phyloP scores from a whole-genome alignment of 2,888 invertebrate genomes.

The Ormyrus labotus region DNA sequence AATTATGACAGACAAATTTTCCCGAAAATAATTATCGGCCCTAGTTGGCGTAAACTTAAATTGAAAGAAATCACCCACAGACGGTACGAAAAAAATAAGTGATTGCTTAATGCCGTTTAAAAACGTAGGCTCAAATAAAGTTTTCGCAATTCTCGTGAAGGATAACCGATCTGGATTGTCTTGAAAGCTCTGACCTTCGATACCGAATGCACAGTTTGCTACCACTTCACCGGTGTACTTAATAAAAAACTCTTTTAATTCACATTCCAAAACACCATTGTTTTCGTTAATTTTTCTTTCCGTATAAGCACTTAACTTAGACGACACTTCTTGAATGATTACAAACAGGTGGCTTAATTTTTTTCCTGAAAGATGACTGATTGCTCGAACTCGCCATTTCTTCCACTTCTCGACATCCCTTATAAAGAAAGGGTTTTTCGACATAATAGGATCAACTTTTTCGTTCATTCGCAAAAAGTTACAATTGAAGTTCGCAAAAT shows the following conservation, averaged over 20 bases:
- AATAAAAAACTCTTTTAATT: constrained; percentile 61
- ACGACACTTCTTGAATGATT: neutral
- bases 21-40: constrained; percentile 62
- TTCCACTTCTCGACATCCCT: constrained; percentile 22
- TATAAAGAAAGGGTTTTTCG: constrained; percentile 45
- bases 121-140: constrained; percentile 60
- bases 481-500: constrained; percentile 33
- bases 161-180: constrained; percentile 47
- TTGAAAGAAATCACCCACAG: constrained; percentile 50
- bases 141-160: constrained; percentile 51
- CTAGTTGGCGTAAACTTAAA: constrained; percentile 56
- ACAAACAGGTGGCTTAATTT: constrained; percentile 32
- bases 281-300: constrained; percentile 31
- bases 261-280: constrained; percentile 42
- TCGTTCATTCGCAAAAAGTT: neutral
- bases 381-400: neutral
- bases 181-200: constrained; percentile 64
- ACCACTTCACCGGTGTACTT: constrained; percentile 65
- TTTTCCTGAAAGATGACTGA: constrained; percentile 36
- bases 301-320: constrained; percentile 18
- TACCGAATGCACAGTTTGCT: constrained; percentile 62
- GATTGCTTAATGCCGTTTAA: constrained; percentile 49
- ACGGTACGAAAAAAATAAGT: constrained; percentile 55
- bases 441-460: constrained; percentile 22
- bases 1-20: constrained; percentile 60